Percentiles rank a stretch among this genome's conserved stretches.
These are phyloP conservation scores for Callimorpha dominula DNA, from an alignment of 2,888 invertebrate genomes.

Conservation along the genomic window DNA sequence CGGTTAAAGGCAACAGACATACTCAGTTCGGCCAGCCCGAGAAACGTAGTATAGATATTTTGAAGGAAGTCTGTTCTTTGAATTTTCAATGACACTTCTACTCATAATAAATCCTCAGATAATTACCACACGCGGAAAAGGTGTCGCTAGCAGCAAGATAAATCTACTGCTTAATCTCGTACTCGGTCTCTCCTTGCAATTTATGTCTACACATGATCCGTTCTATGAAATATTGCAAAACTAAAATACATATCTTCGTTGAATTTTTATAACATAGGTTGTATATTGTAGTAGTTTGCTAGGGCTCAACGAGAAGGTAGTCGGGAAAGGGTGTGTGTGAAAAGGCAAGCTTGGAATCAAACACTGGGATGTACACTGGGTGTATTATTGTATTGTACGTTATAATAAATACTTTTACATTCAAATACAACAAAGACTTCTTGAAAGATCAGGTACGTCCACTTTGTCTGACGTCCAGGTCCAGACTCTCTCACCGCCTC, in stretches of 20 bases:
- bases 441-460: too few relatives aligned
- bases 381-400: too few relatives aligned
- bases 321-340: too few relatives aligned
- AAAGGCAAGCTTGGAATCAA: too few relatives aligned
- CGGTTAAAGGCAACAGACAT: neutral
- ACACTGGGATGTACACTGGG: too few relatives aligned
- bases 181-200: slow-evolving; percentile 10
- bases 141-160: slow-evolving; percentile 12
- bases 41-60: neutral
- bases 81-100: neutral
- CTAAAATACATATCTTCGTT: neutral
- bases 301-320: too few relatives aligned
- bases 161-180: slow-evolving; percentile 7
- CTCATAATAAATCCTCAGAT: slow-evolving; percentile 6
- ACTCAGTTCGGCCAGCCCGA: neutral
- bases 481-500: too few relatives aligned
- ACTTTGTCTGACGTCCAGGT: too few relatives aligned
- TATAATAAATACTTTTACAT: too few relatives aligned
- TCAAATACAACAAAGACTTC: too few relatives aligned
- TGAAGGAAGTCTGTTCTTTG: neutral
- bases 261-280: neutral
- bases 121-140: slow-evolving; percentile 1
- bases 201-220: slow-evolving; percentile 7
- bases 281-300: too few relatives aligned
- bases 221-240: neutral